phyloP scores from a whole-genome alignment of 1,140 invertebrate genomes.

The Lordiphosa mommai region DNA sequence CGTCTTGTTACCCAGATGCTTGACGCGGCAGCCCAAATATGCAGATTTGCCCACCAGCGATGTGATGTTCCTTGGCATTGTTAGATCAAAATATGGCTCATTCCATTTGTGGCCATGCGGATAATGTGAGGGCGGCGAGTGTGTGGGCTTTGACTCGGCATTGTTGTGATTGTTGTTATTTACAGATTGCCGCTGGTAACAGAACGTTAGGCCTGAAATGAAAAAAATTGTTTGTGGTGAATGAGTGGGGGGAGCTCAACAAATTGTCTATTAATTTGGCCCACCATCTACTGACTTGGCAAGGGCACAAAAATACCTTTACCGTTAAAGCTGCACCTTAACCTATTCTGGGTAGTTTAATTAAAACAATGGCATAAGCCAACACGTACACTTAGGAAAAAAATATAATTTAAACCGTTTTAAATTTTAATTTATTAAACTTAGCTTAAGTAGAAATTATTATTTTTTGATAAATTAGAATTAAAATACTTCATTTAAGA shows the following conservation, averaged over 20 bases:
- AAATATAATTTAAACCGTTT: too few relatives aligned
- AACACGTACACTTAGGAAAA: too few relatives aligned
- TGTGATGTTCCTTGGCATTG: slow-evolving; percentile 90
- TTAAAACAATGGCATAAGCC: slow-evolving; percentile 57
- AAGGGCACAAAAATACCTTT: not conserved
- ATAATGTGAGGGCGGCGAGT: slow-evolving; percentile 71
- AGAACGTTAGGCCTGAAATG: slow-evolving; percentile 64
- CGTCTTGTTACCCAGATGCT: slow-evolving; percentile 92
- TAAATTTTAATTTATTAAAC: too few relatives aligned
- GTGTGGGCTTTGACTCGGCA: slow-evolving; percentile 71
- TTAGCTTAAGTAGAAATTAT: too few relatives aligned
- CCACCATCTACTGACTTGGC: not conserved
- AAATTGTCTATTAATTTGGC: slow-evolving; percentile 7
- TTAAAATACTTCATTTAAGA: too few relatives aligned
- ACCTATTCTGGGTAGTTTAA: slow-evolving; percentile 43
- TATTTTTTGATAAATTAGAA: too few relatives aligned
- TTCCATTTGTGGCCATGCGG: slow-evolving; percentile 78
- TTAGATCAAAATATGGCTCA: slow-evolving; percentile 91
- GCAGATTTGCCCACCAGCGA: slow-evolving; percentile 92
- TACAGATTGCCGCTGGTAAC: slow-evolving; percentile 76
- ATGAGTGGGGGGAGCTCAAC: not conserved
- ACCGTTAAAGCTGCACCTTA: slow-evolving; percentile 48
- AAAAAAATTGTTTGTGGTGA: slow-evolving; percentile 2
- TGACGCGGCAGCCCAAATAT: slow-evolving; percentile 91
- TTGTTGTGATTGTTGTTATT: slow-evolving; percentile 68